A percentile compares a stretch with the other conserved stretches of the same genome.
Conservation (phyloP, 2,113 vertebrate genomes). For the Athene cunicularia region DNA sequence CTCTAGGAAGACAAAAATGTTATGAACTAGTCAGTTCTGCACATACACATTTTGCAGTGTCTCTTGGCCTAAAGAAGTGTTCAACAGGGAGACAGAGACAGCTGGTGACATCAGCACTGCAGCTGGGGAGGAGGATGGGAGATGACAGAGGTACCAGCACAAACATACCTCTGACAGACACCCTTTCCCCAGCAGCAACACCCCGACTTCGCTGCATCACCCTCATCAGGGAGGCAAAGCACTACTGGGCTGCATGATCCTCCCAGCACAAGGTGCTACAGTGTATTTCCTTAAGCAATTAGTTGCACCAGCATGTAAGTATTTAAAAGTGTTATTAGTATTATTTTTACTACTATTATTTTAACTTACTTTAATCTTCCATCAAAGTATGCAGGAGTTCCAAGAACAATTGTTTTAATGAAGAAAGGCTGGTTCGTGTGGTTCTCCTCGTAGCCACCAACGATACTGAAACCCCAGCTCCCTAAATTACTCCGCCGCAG, state of each 20-base stretch:
- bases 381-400: slow-evolving; percentile 96
- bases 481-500: slow-evolving; percentile 90
- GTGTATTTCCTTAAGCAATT: background rate
- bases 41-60: background rate
- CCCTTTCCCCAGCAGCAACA: background rate
- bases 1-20: background rate
- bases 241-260: background rate
- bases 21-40: background rate
- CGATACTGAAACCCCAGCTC: slow-evolving; percentile 98
- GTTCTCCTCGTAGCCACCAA: slow-evolving; percentile 95
- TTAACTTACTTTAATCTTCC: slow-evolving; percentile 93
- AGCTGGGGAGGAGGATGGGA: background rate
- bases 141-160: background rate
- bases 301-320: background rate
- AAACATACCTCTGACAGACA: background rate
- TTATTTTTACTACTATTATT: background rate
- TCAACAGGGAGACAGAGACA: background rate
- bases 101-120: background rate
- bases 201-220: background rate
- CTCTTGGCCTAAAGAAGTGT: background rate
- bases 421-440: slow-evolving; percentile 98
- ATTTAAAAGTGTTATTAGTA: background rate
- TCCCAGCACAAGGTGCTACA: background rate
- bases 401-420: slow-evolving; percentile 97
- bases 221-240: background rate